phyloP scores from a whole-genome alignment of 1,140 invertebrate species.

The Pseudomyrmex flavicornis region DNA sequence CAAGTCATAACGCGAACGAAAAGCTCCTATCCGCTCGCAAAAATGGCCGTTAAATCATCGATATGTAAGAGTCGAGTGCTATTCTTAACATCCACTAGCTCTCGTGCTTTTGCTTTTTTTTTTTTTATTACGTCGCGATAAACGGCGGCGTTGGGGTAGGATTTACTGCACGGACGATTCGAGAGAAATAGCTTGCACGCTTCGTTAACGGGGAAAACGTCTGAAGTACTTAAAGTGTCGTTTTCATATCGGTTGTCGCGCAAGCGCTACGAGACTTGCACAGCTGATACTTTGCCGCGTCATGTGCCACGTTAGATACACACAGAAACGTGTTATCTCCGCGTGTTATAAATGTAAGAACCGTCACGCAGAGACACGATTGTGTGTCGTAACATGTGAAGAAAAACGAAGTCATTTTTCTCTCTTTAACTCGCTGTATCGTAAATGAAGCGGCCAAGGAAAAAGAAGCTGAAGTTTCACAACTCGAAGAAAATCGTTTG shows the following conservation, averaged over 20 bases:
- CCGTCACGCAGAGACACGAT: background rate
- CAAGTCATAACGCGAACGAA: constrained; percentile 50
- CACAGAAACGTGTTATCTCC: constrained; percentile 8
- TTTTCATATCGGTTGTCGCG: constrained; percentile 28
- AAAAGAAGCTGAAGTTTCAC: constrained; percentile 4
- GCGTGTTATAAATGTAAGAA: background rate
- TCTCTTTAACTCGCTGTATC: background rate
- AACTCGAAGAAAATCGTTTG: background rate
- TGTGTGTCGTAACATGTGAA: background rate
- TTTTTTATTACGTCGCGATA: constrained; percentile 44
- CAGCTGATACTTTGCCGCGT: constrained; percentile 7
- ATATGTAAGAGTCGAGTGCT: constrained; percentile 33
- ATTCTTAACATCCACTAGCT: constrained; percentile 52
- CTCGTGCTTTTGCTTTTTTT: background rate
- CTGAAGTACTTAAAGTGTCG: constrained; percentile 35
- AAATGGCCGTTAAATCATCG: constrained; percentile 43
- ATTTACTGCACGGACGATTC: constrained; percentile 47
- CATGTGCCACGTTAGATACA: background rate
- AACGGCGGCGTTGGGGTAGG: constrained; percentile 19
- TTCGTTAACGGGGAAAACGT: constrained; percentile 40
- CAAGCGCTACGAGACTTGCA: background rate
- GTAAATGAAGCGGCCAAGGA: background rate
- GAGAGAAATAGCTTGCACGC: constrained; percentile 18
- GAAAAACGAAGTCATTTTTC: background rate
- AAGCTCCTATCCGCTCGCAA: constrained; percentile 12